These are phyloP conservation scores for Cataglyphis livida DNA, from an alignment of 2,888 invertebrate species.

Conservation along the genomic window DNA sequence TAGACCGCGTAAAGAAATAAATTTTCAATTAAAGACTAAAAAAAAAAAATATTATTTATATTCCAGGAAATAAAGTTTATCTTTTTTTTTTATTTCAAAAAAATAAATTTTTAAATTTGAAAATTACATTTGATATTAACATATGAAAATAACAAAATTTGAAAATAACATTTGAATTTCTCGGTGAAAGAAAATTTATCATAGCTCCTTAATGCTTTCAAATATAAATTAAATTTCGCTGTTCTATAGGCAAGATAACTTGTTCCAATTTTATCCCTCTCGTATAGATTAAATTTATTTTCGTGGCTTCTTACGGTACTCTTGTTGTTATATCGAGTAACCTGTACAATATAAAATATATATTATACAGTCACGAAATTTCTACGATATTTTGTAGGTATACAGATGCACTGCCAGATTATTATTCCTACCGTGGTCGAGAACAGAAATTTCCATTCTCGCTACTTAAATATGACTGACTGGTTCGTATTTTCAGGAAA, in stretches of 20 bases:
- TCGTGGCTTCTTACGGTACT: neutral
- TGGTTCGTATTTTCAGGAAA: neutral
- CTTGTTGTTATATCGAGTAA: neutral
- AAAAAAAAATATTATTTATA: neutral
- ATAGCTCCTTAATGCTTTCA: neutral
- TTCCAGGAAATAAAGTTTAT: neutral
- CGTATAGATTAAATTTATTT: neutral
- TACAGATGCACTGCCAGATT: neutral
- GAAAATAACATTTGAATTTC: neutral
- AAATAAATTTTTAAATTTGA: neutral
- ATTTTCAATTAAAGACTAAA: neutral
- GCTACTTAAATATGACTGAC: neutral
- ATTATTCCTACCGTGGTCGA: neutral
- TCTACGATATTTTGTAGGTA: neutral
- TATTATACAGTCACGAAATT: neutral
- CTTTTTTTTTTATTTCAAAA: neutral
- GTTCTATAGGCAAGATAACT: neutral
- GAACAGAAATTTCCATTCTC: neutral
- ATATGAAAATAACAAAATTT: no score
- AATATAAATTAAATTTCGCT: neutral
- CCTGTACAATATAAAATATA: neutral
- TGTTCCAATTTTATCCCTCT: neutral
- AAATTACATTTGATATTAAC: neutral
- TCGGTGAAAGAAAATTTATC: neutral
- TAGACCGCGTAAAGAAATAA: neutral